Evolutionary conservation across 2,113 vertebrate genomes (phyloP), one percentile per base, ranked within the genome.

Genomic region (Nycticorax nycticorax): DNA sequence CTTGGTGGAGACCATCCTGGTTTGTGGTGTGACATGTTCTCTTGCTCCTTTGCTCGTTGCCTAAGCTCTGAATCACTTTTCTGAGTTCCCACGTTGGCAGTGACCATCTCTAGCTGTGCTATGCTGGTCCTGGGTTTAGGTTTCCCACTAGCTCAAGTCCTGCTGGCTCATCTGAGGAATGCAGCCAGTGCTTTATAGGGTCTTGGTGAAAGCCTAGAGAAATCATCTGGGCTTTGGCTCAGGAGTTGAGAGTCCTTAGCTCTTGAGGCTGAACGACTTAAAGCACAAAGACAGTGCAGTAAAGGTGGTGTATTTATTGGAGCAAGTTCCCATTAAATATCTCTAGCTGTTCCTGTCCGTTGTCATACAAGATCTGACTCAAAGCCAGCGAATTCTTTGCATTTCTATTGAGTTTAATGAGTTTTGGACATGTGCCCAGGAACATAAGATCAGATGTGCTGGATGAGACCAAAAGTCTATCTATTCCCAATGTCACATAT

Each of bases 401-500:
- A 85, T 91, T 96, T 95, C 50, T 93, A 28, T 94, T 89, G 91
- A 89, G 50, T 85, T 85, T 85, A 95, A 82, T 92, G 71, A 53
- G 59, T 7, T 88, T 92, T 93, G 94, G 89, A 73, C 43, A 6
- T 12, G 33, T 89, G 95, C 96, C 89, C 66, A 23, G 93, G 57
- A 96, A 88, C 79, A 62, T 77, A 90, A 90, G 78, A 95, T 96
- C 71, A 81, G 64, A 95, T 91, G 80, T 91, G n/a, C 74, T 94
- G 81, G 53, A 69, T 2, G 26, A 82, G 62, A 89, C 93, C 62
- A 37, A 56, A 92, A 93, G 92, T 96, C 87, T 39, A 73, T 94
- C 81, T 92, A 79, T 94, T 96, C 62, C 77, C 57, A 92, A 8
- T 91, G 87, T 94, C 81, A 85, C 53, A 32, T 41, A 22, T 53